Evolutionary conservation across 2,797 vertebrate species (phyloP).

Genomic region (Sebastes kiyomatsui): DNA sequence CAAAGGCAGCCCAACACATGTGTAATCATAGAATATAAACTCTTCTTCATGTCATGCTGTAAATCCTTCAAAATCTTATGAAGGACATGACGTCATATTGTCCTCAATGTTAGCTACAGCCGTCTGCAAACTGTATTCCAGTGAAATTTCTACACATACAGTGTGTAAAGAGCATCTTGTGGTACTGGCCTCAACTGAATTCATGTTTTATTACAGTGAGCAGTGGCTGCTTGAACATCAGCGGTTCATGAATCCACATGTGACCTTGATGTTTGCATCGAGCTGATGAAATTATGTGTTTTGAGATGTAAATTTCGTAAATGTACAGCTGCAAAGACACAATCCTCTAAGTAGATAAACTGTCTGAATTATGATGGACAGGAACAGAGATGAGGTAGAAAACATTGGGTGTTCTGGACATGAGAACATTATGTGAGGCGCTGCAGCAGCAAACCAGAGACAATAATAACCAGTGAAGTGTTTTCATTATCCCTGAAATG

Average conservation of each 20-base stretch:
- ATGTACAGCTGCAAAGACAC: background rate
- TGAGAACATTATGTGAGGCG: background rate
- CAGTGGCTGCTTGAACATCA: background rate
- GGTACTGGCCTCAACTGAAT: background rate
- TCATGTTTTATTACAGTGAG: background rate
- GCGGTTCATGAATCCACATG: background rate
- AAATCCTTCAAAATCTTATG: too few relatives aligned
- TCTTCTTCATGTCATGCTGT: too few relatives aligned
- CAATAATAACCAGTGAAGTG: background rate
- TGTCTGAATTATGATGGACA: background rate
- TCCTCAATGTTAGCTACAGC: background rate
- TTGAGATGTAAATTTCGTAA: background rate
- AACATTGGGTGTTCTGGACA: background rate
- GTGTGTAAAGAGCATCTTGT: background rate
- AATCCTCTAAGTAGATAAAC: background rate
- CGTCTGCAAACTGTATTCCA: background rate
- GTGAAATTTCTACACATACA: background rate
- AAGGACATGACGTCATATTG: background rate
- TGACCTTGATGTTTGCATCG: background rate
- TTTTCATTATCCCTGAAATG: background rate
- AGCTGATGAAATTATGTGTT: background rate
- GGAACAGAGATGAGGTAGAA: background rate
- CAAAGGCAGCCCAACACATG: too few relatives aligned
- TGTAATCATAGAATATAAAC: too few relatives aligned
- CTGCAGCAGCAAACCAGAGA: background rate